These are phyloP conservation scores for Amazonetta brasiliensis DNA, from an alignment of 2,797 vertebrate genomes.

Conservation along the genomic window DNA sequence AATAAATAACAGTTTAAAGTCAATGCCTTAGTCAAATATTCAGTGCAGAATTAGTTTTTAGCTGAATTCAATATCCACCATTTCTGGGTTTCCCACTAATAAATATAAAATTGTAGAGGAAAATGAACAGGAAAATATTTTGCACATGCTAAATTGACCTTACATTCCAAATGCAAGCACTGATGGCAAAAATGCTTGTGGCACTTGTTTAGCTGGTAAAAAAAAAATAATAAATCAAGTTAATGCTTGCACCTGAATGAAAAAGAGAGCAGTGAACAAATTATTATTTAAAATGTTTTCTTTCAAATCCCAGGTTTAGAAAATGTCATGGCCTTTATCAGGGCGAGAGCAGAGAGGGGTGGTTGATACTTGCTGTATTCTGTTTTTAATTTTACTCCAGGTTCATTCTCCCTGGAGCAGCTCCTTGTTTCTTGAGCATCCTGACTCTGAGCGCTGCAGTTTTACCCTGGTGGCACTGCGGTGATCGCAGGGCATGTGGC, in stretches of 20 bases:
- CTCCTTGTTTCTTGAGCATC: not conserved
- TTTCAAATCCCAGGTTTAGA: not conserved
- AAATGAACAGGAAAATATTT: not conserved
- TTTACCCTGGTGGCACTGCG: not conserved
- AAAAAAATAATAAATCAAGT: not conserved
- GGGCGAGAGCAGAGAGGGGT: not conserved
- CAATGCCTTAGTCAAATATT: not conserved
- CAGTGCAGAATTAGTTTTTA: not conserved
- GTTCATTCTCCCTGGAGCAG: not conserved
- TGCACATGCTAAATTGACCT: not conserved
- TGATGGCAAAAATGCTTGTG: not conserved
- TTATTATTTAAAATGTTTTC: not conserved
- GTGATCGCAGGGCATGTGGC: rapidly evolving
- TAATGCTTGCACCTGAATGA: not conserved
- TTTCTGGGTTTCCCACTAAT: not conserved
- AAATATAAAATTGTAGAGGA: not conserved
- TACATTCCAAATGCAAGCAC: not conserved
- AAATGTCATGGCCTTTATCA: rapidly evolving
- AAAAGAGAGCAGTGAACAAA: not conserved
- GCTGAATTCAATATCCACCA: not conserved
- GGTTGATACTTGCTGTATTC: not conserved
- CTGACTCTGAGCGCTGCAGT: not conserved
- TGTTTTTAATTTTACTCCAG: not conserved
- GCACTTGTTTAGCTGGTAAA: not conserved
- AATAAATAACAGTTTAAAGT: slow-evolving; percentile 25